Evolutionary conservation across 1,140 invertebrate genomes (phyloP).

Genomic region (Neomicropteryx cornuta): DNA sequence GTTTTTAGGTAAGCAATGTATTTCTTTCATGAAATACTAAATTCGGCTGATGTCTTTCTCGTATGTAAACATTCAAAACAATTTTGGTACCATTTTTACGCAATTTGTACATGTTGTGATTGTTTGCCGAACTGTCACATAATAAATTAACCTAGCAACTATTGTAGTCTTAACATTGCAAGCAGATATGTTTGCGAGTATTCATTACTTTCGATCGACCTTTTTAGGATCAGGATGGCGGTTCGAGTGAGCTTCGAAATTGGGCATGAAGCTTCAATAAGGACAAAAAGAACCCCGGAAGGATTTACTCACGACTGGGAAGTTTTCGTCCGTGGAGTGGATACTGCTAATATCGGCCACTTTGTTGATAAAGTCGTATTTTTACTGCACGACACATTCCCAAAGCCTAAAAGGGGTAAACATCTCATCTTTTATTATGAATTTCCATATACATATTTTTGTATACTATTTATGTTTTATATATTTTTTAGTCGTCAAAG

Average conservation of each 20-base stretch:
- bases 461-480: constrained; percentile 14
- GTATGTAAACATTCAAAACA: too few relatives aligned
- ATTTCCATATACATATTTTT: constrained; percentile 4
- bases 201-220: too few relatives aligned
- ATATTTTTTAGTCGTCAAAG: constrained; percentile 62
- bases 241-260: constrained; percentile 84
- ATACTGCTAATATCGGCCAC: constrained; percentile 74
- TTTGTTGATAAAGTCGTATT: constrained; percentile 95
- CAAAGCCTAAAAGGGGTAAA: constrained; percentile 76
- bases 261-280: constrained; percentile 75
- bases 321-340: constrained; percentile 83
- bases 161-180: too few relatives aligned
- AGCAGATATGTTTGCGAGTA: too few relatives aligned
- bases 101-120: too few relatives aligned
- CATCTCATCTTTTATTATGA: constrained; percentile 10
- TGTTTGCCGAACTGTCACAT: too few relatives aligned
- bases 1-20: too few relatives aligned
- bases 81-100: too few relatives aligned
- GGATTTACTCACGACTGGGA: constrained; percentile 97
- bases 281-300: constrained; percentile 66
- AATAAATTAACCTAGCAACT: too few relatives aligned
- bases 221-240: constrained; percentile 34
- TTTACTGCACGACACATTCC: constrained; percentile 83
- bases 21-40: too few relatives aligned
- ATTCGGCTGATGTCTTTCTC: too few relatives aligned